phyloP scores from a whole-genome alignment of 2,797 vertebrate genomes.

The Poeciliopsis infans region DNA sequence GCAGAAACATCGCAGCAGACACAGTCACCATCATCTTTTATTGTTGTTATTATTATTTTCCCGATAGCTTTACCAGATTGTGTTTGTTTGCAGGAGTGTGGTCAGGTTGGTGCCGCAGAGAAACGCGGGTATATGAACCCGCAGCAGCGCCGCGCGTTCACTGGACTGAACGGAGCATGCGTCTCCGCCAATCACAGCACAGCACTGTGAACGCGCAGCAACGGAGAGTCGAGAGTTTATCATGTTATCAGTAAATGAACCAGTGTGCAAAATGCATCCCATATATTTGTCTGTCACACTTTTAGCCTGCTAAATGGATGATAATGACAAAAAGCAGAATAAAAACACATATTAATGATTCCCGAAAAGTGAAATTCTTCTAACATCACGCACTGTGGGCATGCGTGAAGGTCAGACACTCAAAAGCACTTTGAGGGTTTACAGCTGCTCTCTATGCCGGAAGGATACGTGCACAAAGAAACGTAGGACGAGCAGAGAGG shows the following conservation, averaged over 20 bases:
- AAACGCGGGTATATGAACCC: slow-evolving; percentile 37
- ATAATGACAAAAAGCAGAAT: neutral
- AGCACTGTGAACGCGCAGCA: slow-evolving; percentile 42
- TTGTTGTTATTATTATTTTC: neutral
- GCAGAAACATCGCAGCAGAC: slow-evolving; percentile 32
- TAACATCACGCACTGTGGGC: neutral
- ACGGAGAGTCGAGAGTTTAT: slow-evolving; percentile 38
- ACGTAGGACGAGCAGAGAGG: slow-evolving; percentile 39
- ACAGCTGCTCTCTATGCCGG: slow-evolving; percentile 54
- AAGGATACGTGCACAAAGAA: slow-evolving; percentile 49
- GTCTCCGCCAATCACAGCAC: slow-evolving; percentile 62
- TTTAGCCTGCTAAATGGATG: neutral
- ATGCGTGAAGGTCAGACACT: slow-evolving; percentile 31
- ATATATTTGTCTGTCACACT: neutral
- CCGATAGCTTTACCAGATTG: neutral
- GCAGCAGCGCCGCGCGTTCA: slow-evolving; percentile 43
- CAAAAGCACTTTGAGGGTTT: slow-evolving; percentile 48
- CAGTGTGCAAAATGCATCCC: neutral
- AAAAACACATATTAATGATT: neutral
- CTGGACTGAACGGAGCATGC: slow-evolving; percentile 24
- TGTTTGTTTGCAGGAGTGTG: neutral
- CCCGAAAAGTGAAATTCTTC: slow-evolving; percentile 6
- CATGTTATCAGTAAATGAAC: neutral
- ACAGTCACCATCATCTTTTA: slow-evolving; percentile 73
- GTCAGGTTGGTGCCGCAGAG: neutral